A percentile compares a stretch with the other conserved stretches of the same genome.
These are phyloP conservation scores for Hartigia nigra DNA, from an alignment of 2,888 invertebrate genomes.

Conservation along the genomic window DNA sequence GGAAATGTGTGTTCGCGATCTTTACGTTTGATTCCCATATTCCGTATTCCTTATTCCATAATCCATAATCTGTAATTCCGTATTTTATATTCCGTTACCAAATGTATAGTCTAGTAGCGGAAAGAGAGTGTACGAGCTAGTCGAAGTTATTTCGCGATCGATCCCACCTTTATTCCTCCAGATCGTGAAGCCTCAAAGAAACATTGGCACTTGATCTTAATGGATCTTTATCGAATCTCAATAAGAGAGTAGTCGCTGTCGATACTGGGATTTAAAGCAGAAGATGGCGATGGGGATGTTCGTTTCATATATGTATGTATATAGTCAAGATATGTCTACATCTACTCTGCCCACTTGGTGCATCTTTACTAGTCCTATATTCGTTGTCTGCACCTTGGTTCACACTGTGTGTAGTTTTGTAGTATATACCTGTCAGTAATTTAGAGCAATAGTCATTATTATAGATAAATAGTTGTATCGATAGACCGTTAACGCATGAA, in stretches of 20 bases:
- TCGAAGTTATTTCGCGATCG: background rate
- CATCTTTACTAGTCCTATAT: background rate
- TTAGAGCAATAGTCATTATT: background rate
- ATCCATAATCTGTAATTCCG: background rate
- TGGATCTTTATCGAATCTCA: background rate
- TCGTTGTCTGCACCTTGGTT: background rate
- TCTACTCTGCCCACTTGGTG: background rate
- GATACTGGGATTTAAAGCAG: background rate
- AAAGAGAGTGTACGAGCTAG: background rate
- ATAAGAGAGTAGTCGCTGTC: background rate
- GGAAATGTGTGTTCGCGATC: background rate
- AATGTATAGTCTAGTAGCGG: background rate
- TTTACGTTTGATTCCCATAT: background rate
- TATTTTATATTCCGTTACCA: background rate
- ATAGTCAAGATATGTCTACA: background rate
- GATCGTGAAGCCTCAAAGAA: background rate
- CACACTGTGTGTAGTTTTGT: background rate
- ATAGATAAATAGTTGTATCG: background rate
- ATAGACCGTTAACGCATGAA: background rate
- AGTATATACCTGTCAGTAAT: background rate
- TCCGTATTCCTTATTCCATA: background rate
- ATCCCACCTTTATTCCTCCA: background rate
- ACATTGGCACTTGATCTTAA: background rate
- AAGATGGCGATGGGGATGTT: background rate
- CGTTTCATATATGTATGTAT: background rate